These are phyloP conservation scores for Papilio helenus DNA, from an alignment of 1,140 invertebrate species.

Conservation along the genomic window DNA sequence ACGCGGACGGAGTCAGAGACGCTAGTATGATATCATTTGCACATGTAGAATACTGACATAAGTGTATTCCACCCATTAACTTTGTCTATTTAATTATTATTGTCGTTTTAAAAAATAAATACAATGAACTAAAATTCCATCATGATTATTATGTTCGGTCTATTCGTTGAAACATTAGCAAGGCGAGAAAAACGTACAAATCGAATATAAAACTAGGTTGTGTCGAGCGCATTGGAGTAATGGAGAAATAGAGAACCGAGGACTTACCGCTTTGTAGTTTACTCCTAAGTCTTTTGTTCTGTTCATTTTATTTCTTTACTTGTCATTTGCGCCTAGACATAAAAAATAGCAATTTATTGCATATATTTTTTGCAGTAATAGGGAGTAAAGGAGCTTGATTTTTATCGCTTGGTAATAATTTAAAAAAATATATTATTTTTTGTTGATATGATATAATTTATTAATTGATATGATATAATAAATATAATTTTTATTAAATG, in stretches of 20 bases:
- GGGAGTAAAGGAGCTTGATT: not conserved
- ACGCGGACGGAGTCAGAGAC: too few relatives aligned
- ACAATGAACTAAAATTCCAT: not conserved
- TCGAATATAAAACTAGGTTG: not conserved
- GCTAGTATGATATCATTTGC: too few relatives aligned
- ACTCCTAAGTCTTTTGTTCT: not conserved
- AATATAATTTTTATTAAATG: too few relatives aligned
- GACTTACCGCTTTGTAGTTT: not conserved
- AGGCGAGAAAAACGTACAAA: constrained; percentile 1
- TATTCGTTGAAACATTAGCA: not conserved
- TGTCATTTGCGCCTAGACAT: not conserved
- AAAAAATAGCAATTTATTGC: not conserved
- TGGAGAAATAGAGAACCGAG: not conserved
- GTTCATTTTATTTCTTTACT: not conserved
- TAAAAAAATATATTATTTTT: too few relatives aligned
- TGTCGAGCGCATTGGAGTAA: not conserved
- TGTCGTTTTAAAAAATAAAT: too few relatives aligned
- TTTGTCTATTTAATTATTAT: too few relatives aligned
- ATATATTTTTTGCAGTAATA: not conserved
- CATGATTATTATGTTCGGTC: not conserved
- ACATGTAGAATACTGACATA: too few relatives aligned
- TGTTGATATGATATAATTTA: too few relatives aligned
- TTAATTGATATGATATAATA: too few relatives aligned
- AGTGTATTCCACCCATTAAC: too few relatives aligned
- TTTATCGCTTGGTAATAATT: too few relatives aligned